These are phyloP conservation scores for Bufotes viridis DNA, from an alignment of 2,797 vertebrate genomes.

Conservation along the genomic window DNA sequence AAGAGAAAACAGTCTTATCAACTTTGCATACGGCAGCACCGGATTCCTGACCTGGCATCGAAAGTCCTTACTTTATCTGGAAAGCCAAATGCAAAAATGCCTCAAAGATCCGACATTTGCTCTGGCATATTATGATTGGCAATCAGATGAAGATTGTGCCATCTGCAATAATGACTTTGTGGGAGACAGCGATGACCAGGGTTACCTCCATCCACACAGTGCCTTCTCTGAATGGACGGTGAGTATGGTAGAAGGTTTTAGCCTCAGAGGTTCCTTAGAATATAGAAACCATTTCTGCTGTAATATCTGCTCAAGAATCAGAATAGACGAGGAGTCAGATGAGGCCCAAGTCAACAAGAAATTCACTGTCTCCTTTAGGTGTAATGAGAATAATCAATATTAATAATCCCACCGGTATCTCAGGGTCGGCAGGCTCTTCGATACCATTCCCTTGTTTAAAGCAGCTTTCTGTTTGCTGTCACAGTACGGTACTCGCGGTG, in stretches of 20 bases:
- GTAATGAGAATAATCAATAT: no score
- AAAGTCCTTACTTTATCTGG: not conserved
- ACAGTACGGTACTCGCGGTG: no score
- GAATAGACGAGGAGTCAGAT: no score
- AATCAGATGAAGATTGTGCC: rapidly evolving
- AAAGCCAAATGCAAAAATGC: not conserved
- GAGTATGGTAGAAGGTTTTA: not conserved
- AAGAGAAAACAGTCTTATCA: rapidly evolving
- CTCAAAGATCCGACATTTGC: not conserved
- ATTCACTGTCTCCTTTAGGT: no score
- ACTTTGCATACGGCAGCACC: not conserved
- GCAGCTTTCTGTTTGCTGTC: no score
- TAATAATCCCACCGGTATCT: no score
- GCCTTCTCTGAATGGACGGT: not conserved
- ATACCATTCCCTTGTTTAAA: no score
- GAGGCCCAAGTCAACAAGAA: no score
- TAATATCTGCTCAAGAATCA: no score
- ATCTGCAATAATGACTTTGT: not conserved
- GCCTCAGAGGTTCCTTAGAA: no score
- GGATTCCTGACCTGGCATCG: not conserved
- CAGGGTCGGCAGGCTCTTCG: no score
- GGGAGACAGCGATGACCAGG: not conserved
- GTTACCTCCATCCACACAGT: rapidly evolving
- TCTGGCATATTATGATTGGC: not conserved
- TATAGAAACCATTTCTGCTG: no score